Percentiles rank a stretch among this genome's conserved stretches.
Evolutionary conservation across 2,113 vertebrate species (phyloP).

Genomic region (Apus apus): DNA sequence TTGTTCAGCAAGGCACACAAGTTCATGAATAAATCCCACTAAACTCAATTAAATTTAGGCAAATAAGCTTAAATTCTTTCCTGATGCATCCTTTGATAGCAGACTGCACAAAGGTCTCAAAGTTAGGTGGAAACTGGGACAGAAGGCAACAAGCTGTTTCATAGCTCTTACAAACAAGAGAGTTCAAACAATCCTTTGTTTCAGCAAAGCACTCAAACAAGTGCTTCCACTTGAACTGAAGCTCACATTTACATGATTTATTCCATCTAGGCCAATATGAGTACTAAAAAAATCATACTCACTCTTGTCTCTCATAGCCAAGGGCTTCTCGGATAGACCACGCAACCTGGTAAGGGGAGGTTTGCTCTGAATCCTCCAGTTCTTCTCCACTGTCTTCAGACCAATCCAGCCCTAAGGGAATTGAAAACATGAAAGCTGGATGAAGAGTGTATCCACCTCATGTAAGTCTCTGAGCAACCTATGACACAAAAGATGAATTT

Average conservation of each 20-base stretch:
- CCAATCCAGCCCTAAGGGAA: slow-evolving; percentile 91
- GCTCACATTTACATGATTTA: not conserved
- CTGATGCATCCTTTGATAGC: not conserved
- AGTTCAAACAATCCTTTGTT: slow-evolving; percentile 28
- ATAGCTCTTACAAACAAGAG: not conserved
- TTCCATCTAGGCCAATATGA: not conserved
- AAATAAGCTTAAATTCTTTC: slow-evolving; percentile 21
- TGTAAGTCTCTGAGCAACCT: not conserved
- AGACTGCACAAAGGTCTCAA: not conserved
- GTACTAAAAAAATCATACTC: slow-evolving; percentile 38
- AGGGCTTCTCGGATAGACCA: slow-evolving; percentile 86
- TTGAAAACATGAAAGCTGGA: not conserved
- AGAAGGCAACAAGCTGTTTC: slow-evolving; percentile 8
- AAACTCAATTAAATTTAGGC: not conserved
- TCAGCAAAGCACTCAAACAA: not conserved
- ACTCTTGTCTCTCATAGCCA: slow-evolving; percentile 79
- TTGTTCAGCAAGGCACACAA: not conserved
- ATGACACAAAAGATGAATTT: not conserved
- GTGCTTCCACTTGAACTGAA: slow-evolving; percentile 12
- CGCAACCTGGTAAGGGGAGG: slow-evolving; percentile 83
- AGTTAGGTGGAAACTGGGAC: not conserved
- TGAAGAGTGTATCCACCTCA: not conserved
- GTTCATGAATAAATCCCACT: not conserved
- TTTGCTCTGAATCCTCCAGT: slow-evolving; percentile 84
- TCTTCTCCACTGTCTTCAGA: slow-evolving; percentile 97